Conservation (phyloP, 2,113 vertebrate genomes). For the Lipophrys pholis region DNA sequence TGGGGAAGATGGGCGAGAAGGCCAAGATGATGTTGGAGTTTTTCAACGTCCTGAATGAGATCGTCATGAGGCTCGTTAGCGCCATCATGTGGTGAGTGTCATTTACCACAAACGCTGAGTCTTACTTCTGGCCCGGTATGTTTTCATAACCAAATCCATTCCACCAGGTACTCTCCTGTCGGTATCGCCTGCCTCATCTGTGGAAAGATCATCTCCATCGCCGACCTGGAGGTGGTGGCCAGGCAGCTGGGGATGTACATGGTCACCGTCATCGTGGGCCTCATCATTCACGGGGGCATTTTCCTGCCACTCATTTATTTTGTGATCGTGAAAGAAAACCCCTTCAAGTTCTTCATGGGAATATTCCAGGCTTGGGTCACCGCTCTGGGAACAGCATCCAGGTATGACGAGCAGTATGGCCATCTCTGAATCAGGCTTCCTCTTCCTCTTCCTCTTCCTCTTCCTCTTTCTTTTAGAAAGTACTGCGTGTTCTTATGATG, state of each 20-base stretch:
- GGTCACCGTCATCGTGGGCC: constrained; percentile 96
- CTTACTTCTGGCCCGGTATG: neutral
- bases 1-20: constrained; percentile 99
- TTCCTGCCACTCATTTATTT: constrained; percentile 98
- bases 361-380: constrained; percentile 99
- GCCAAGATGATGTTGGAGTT: constrained; percentile 98
- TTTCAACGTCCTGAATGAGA: constrained; percentile 98
- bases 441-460: no score
- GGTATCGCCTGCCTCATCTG: constrained; percentile 98
- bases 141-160: no score
- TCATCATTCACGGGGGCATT: constrained; percentile 96
- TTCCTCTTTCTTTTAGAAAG: no score
- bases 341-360: constrained; percentile 95
- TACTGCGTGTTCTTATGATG: neutral
- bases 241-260: constrained; percentile 98
- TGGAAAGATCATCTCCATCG: constrained; percentile 98
- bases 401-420: no score
- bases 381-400: constrained; percentile 96
- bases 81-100: constrained; percentile 98
- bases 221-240: constrained; percentile 95
- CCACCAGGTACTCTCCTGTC: constrained; percentile 93
- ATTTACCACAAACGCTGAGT: neutral
- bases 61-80: constrained; percentile 95
- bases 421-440: no score
- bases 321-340: constrained; percentile 92